A percentile compares a stretch with the other conserved stretches of the same genome.
Conservation (phyloP, 1,140 invertebrate genomes). For the Conopomorpha cramerella region DNA sequence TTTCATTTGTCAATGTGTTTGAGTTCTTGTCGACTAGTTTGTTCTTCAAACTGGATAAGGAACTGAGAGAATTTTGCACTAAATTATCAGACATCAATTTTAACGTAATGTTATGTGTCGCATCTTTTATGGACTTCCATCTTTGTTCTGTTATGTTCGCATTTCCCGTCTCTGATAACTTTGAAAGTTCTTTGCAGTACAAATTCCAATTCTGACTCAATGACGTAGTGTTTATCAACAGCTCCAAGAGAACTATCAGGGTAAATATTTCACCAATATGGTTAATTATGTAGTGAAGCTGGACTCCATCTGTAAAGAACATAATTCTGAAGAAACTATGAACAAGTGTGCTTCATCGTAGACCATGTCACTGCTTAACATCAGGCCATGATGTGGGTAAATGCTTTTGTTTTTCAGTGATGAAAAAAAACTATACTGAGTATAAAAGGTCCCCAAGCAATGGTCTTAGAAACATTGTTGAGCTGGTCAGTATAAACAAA, state of each 20-base stretch:
- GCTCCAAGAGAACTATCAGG: conserved; percentile 31
- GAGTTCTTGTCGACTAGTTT: conserved; percentile 66
- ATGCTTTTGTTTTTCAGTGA: too few species aligned
- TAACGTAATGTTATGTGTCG: conserved; percentile 28
- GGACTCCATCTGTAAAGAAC: conserved; percentile 47
- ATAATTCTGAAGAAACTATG: too few species aligned
- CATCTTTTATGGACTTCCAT: conserved; percentile 22
- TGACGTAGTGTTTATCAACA: conserved; percentile 33
- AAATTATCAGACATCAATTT: conserved; percentile 53
- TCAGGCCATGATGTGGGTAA: too few species aligned
- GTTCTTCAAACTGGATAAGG: conserved; percentile 66
- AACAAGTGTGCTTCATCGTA: too few species aligned
- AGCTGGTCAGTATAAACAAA: too few species aligned
- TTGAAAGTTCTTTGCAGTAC: conserved; percentile 27
- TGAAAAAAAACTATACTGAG: too few species aligned
- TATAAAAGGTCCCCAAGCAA: too few species aligned
- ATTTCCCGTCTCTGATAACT: conserved; percentile 12
- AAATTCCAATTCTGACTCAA: conserved; percentile 35
- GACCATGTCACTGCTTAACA: too few species aligned
- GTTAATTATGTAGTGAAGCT: conserved; percentile 46
- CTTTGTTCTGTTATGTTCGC: conserved; percentile 22
- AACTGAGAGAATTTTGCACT: conserved; percentile 63
- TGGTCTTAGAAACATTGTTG: too few species aligned
- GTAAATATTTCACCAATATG: conserved; percentile 49
- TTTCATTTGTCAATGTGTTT: conserved; percentile 69